Percentiles rank a stretch among this genome's conserved stretches.
Conservation (phyloP, 2,113 vertebrate species). For the Ramphastos sulfuratus region DNA sequence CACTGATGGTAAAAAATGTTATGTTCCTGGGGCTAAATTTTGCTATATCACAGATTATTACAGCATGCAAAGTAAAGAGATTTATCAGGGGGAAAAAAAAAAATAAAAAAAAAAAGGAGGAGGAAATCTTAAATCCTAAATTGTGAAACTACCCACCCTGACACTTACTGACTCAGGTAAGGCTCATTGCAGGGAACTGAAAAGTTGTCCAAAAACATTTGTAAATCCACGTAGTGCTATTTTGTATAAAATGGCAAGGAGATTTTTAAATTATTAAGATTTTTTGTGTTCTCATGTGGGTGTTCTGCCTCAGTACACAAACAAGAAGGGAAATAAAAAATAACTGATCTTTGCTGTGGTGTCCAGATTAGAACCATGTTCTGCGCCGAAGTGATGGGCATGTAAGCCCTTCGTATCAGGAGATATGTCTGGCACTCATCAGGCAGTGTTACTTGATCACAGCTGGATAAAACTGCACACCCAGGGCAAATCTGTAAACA, state of each 20-base stretch:
- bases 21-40: background rate
- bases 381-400: slow-evolving; percentile 59
- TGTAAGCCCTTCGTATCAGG: slow-evolving; percentile 70
- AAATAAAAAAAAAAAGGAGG: background rate
- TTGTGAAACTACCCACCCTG: background rate
- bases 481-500: slow-evolving; percentile 94
- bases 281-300: background rate
- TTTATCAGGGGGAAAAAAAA: background rate
- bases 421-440: slow-evolving; percentile 85
- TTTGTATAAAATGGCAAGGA: background rate
- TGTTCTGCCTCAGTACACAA: background rate
- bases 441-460: slow-evolving; percentile 82
- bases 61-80: background rate
- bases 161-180: background rate
- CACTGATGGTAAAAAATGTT: background rate
- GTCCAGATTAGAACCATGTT: slow-evolving; percentile 27
- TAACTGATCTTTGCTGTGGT: background rate
- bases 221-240: background rate
- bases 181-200: background rate
- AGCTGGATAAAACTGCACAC: slow-evolving; percentile 86
- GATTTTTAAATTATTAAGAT: background rate
- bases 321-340: background rate
- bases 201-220: slow-evolving; percentile 1
- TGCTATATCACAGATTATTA: background rate
- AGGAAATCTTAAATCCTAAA: background rate